Base-by-base conservation (phyloP, 2,888 invertebrate genomes). In the Chorisops tibialis region DNA sequence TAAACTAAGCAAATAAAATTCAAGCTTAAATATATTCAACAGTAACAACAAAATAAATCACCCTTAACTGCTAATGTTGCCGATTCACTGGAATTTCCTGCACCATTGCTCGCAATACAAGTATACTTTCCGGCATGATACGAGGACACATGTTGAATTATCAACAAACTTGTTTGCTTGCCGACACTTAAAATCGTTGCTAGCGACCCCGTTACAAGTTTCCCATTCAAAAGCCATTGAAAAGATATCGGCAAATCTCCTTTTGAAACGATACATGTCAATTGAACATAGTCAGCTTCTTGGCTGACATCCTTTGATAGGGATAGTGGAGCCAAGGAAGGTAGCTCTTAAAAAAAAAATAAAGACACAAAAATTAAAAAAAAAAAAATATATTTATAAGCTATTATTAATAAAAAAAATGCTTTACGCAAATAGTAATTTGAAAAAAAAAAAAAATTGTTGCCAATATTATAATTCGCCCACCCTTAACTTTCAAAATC, bases 61-160 rank as follows among this genome's bases (percentile, higher is more conserved):
- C 77, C 77, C 75, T 74, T 75, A 41, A 77, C 72, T 63, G 73
- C 73, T 58, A 77, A 70, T 62, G 64, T 67, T 66, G 75, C 73
- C 24, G 73, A 72, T 50, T 73, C 72, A 65, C 76, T 75, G 56
- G 81, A 75, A 65, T 75, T 75, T 69, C 84, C 85, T 62, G 84
- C 85, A 65, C 78, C 78, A 79, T 85, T 85, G 69, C 80, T 80
- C 45, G 87, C 89, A 66, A 83, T 79, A 74, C 91, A 91, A 62
- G 87, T 86, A 74, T 89, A 91, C 71, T 84, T 84, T 64, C 90
- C 90, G 69, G 85, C 85, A 75, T 90, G 87, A 65, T 77, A 79
- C n/a, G n/a, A n/a, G n/a, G n/a, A n/a, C n/a, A n/a, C n/a, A n/a
- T n/a, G n/a, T n/a, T n/a, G n/a, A n/a, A n/a, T n/a, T n/a, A n/a